Evolutionary conservation across 2,888 invertebrate species (phyloP), one percentile per base, ranked within the genome.

Genomic region (Pollenia angustigena): DNA sequence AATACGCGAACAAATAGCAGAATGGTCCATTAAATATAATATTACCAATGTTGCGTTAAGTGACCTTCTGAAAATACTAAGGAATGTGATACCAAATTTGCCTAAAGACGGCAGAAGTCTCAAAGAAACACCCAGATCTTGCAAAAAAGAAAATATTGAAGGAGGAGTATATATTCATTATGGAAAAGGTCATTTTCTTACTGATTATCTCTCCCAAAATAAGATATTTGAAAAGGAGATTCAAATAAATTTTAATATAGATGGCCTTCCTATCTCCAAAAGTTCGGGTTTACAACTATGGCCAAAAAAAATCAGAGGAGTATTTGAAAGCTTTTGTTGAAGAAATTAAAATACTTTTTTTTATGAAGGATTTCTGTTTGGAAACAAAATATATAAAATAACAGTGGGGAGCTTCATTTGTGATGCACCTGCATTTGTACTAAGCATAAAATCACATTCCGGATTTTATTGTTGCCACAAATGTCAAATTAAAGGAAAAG

Each of bases 391-490:
- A 2, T 62, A 23, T 18, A 48, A 75, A 50, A 10, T 75, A 9
- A 16, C 18, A 40, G 42, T 75, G 10, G 64, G 76, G 2, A 40
- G 40, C 16, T 76, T 64, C 10, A 32, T 76, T 11, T 76, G 76
- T 52, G 76, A 76, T 42, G 64, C 64, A 62, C 76, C 76, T 10
- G 76, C 76, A 11, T 76, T 76, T 42, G n/a, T 64, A 10, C 32
- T 76, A 14, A 64, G 64, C 40, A 48, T 76, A 14, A 76, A 76
- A 40, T 76, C 76, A 3, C 76, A 76, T 54, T 64, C 76, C 4
- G 76, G 76, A 12, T 76, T 14, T 52, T 76, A 42, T 23, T 64
- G 50, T 7, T 76, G 76, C 9, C 46, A 50, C 18, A 76, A 76
- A 64, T 76, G 76, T 16, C 23, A 11, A 9, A 52, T 62, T 14